Evolutionary conservation across 2,888 invertebrate species (phyloP).

Genomic region (Papilio protenor): DNA sequence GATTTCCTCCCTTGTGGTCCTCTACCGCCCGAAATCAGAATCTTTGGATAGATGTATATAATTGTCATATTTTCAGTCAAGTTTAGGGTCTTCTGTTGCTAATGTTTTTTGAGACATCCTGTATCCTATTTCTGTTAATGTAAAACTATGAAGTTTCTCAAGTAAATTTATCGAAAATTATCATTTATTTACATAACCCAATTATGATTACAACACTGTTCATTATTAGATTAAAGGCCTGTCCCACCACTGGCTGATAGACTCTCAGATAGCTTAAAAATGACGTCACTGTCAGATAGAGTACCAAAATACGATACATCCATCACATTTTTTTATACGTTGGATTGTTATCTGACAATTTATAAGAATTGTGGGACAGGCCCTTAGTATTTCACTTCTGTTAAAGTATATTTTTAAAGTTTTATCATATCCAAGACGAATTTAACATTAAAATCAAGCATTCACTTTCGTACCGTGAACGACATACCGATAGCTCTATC

Average conservation of each 20-base stretch:
- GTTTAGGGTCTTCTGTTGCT: neutral
- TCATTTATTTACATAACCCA: neutral
- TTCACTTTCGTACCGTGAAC: neutral
- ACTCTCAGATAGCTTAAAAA: too few relatives aligned
- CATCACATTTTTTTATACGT: too few relatives aligned
- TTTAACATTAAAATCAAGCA: neutral
- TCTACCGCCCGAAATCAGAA: neutral
- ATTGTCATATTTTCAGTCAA: too few relatives aligned
- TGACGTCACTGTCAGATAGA: too few relatives aligned
- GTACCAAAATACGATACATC: too few relatives aligned
- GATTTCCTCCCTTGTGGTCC: neutral
- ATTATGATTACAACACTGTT: too few relatives aligned
- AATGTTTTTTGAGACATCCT: neutral
- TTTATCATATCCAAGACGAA: neutral
- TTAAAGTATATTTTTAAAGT: neutral
- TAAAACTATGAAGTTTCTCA: neutral
- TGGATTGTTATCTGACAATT: too few relatives aligned
- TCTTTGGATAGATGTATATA: too few relatives aligned
- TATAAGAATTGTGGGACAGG: too few relatives aligned
- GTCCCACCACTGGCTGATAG: too few relatives aligned
- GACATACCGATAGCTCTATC: neutral
- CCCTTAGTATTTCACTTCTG: neutral
- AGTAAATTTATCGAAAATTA: neutral
- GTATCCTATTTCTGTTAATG: neutral
- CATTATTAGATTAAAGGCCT: neutral